phyloP scores from a whole-genome alignment of 2,888 invertebrate genomes.

The Caenorhabditis becei region DNA sequence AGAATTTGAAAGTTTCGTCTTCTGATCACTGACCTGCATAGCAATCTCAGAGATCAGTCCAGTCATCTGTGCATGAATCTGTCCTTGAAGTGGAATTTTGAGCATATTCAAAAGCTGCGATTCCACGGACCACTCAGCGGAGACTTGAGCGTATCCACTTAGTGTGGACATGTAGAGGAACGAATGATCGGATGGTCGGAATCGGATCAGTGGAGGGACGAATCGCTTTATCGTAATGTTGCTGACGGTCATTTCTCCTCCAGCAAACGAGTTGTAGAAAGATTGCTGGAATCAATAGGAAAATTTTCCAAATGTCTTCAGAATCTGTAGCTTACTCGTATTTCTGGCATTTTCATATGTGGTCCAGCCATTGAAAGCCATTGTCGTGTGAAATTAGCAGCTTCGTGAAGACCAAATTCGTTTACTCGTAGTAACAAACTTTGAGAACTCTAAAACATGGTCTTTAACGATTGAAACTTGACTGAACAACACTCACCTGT shows the following conservation, averaged over 20 bases:
- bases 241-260: constrained; percentile 73
- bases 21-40: constrained; percentile 72
- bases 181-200: constrained; percentile 76
- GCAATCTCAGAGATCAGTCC: constrained; percentile 77
- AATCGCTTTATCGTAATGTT: constrained; percentile 74
- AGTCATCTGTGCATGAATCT: constrained; percentile 75
- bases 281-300: constrained; percentile 63
- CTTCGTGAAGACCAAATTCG: constrained; percentile 75
- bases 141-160: constrained; percentile 76
- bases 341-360: constrained; percentile 74
- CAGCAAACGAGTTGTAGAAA: constrained; percentile 73
- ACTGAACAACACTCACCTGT: constrained; percentile 25
- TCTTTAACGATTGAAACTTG: neutral
- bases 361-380: constrained; percentile 77
- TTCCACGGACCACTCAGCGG: constrained; percentile 75
- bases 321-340: constrained; percentile 56
- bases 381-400: constrained; percentile 78
- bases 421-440: constrained; percentile 70
- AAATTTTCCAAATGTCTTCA: neutral
- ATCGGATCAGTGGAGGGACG: constrained; percentile 76
- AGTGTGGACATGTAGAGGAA: constrained; percentile 77
- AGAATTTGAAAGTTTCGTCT: too few relatives aligned
- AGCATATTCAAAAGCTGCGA: constrained; percentile 73
- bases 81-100: constrained; percentile 74
- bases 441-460: constrained; percentile 20